A percentile compares a stretch with the other conserved stretches of the same genome.
Evolutionary conservation across 1,140 invertebrate species (phyloP).

Genomic region (Bombus superbus): DNA sequence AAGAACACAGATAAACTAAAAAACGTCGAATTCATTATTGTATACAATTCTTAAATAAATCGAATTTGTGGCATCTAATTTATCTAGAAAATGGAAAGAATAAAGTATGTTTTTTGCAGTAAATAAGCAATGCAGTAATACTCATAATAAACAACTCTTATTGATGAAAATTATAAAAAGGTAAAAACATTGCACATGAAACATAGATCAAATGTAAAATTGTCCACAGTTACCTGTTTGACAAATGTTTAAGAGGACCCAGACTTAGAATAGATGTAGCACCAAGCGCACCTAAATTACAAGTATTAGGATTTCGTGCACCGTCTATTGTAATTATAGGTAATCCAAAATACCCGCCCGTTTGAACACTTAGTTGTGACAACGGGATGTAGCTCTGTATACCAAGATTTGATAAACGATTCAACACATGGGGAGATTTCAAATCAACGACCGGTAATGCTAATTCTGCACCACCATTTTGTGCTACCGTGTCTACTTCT

Average conservation of each 20-base stretch:
- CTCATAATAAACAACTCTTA: not conserved
- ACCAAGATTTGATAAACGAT: slow-evolving; percentile 86
- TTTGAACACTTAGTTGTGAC: slow-evolving; percentile 85
- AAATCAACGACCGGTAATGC: slow-evolving; percentile 89
- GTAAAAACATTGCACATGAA: slow-evolving; percentile 23
- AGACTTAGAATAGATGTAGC: slow-evolving; percentile 87
- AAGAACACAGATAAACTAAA: not conserved
- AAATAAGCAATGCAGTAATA: not conserved
- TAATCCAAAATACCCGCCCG: slow-evolving; percentile 87
- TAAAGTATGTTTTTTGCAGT: not conserved
- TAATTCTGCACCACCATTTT: slow-evolving; percentile 83
- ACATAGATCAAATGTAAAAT: slow-evolving; percentile 43
- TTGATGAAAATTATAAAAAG: not conserved
- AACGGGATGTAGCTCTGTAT: slow-evolving; percentile 89
- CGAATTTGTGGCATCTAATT: not conserved
- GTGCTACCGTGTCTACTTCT: slow-evolving; percentile 75
- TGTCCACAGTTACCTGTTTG: slow-evolving; percentile 81
- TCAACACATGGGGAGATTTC: slow-evolving; percentile 86
- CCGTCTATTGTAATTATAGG: slow-evolving; percentile 89
- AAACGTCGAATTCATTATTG: not conserved
- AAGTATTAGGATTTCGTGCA: slow-evolving; percentile 85
- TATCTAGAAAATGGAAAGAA: not conserved
- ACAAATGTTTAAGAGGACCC: slow-evolving; percentile 87
- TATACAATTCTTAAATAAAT: not conserved
- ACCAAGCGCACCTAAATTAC: slow-evolving; percentile 86